phyloP scores from a whole-genome alignment of 1,140 invertebrate species.

The Diorhabda carinulata region DNA sequence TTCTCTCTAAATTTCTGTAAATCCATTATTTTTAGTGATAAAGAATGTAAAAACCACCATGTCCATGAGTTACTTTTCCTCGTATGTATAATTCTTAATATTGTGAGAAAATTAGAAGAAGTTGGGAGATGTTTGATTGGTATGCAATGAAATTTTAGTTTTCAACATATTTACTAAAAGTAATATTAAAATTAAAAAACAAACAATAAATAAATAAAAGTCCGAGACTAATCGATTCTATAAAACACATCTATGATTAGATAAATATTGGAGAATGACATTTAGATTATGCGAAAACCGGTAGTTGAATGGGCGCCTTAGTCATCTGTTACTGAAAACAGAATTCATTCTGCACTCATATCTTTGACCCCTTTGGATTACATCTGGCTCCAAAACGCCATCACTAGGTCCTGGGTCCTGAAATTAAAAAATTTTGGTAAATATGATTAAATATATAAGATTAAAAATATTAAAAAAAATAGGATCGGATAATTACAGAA shows the following conservation, averaged over 20 bases:
- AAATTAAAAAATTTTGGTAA: background rate
- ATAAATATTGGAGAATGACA: conserved; percentile 32
- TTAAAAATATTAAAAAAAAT: background rate
- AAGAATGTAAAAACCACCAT: too few species aligned
- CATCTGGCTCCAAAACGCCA: conserved; percentile 23
- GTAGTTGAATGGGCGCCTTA: conserved; percentile 27
- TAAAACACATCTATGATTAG: conserved; percentile 9
- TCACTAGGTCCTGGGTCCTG: conserved; percentile 38
- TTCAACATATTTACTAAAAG: too few species aligned
- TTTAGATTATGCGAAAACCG: background rate
- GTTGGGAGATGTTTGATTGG: too few species aligned
- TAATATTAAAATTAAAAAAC: background rate
- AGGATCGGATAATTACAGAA: background rate
- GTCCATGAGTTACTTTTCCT: too few species aligned
- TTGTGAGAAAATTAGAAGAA: too few species aligned
- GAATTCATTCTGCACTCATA: conserved; percentile 24
- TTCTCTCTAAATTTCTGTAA: too few species aligned
- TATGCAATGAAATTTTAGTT: too few species aligned
- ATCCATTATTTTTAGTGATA: too few species aligned
- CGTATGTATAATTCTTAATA: too few species aligned
- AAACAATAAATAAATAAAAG: background rate
- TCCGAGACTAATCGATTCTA: conserved; percentile 9
- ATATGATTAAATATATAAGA: background rate
- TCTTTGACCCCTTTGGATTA: conserved; percentile 29
- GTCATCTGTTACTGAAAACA: conserved; percentile 32